phyloP scores from a whole-genome alignment of 2,113 vertebrate genomes.

The Heterotis niloticus region DNA sequence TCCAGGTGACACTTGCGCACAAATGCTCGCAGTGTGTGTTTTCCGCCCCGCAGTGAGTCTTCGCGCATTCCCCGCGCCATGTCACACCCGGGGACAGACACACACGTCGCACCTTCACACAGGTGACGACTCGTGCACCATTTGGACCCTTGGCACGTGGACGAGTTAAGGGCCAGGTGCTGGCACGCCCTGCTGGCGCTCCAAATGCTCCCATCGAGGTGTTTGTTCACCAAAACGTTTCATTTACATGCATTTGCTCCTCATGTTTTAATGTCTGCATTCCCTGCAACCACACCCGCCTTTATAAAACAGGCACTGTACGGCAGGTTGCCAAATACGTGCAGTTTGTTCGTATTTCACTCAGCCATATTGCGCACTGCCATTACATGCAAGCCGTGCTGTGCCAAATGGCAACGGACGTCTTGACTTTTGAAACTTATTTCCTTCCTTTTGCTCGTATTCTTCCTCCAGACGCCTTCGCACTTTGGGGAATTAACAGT shows the following conservation, averaged over 20 bases:
- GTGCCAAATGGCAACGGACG: too few relatives aligned
- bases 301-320: background rate
- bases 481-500: too few relatives aligned
- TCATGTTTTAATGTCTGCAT: background rate
- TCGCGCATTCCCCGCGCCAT: background rate
- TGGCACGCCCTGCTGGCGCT: background rate
- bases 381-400: too few relatives aligned
- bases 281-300: too few relatives aligned
- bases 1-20: constrained; percentile 51
- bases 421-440: too few relatives aligned
- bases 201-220: background rate
- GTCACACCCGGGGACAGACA: constrained; percentile 39
- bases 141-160: constrained; percentile 51
- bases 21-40: constrained; percentile 46
- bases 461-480: too few relatives aligned
- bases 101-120: constrained; percentile 50
- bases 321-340: background rate
- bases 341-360: too few relatives aligned
- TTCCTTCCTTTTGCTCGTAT: too few relatives aligned
- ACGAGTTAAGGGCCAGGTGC: constrained; percentile 5
- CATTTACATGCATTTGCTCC: background rate
- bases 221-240: too few relatives aligned
- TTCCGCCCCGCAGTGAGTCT: background rate
- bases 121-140: constrained; percentile 41
- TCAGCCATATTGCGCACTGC: too few relatives aligned